Evolutionary conservation across 2,797 vertebrate species (phyloP).

Genomic region (Danio choprae): DNA sequence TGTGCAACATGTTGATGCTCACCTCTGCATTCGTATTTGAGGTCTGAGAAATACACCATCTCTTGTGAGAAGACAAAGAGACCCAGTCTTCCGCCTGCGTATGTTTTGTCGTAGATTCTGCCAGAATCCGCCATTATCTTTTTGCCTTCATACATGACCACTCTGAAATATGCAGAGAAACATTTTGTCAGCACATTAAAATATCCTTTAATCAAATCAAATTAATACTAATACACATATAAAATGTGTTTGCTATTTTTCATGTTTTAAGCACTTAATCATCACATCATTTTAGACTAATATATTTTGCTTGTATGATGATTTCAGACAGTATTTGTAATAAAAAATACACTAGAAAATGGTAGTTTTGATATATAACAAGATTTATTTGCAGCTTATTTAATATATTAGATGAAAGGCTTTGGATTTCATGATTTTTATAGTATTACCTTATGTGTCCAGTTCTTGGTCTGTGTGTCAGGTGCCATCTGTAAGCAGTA

Average conservation of each 20-base stretch:
- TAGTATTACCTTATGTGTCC: conserved; percentile 89
- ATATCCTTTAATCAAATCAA: no score
- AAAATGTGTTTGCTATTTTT: no score
- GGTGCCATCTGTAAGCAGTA: conserved; percentile 97
- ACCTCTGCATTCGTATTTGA: conserved; percentile 99
- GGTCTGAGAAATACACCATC: conserved; percentile 99
- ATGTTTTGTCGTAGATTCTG: conserved; percentile 96
- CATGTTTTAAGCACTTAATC: no score
- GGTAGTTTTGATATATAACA: no score
- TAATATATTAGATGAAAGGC: no score
- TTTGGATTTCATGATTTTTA: no score
- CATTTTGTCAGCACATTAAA: conserved; percentile 12
- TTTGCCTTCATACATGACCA: conserved; percentile 98
- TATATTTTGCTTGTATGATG: no score
- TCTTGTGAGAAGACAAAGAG: conserved; percentile 98
- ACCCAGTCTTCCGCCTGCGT: conserved; percentile 94
- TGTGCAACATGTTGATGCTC: conserved; percentile 58
- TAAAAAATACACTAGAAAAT: no score
- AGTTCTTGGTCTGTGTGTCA: conserved; percentile 96
- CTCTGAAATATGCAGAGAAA: conserved; percentile 73
- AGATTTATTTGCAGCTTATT: no score
- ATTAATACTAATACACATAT: neutral
- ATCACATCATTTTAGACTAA: no score
- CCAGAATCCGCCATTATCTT: conserved; percentile 98
- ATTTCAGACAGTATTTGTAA: no score